Conservation (phyloP, 2,113 vertebrate genomes). For the Oreotragus oreotragus region DNA sequence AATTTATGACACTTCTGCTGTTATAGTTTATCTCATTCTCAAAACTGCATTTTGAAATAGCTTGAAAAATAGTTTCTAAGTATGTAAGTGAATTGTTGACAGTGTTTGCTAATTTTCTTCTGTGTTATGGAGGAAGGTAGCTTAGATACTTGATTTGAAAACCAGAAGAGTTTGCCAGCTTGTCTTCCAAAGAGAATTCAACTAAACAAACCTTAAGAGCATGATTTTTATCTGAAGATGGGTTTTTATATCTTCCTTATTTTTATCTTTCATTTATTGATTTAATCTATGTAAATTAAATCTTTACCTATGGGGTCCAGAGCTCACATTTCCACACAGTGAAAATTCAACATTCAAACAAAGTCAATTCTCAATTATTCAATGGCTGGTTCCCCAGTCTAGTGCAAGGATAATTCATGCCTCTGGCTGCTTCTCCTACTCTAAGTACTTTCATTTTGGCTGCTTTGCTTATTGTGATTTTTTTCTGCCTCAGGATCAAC, state of each 20-base stretch:
- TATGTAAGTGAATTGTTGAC: neutral
- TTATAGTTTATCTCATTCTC: neutral
- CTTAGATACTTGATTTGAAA: neutral
- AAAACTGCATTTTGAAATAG: neutral
- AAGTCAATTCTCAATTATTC: slow-evolving; percentile 50
- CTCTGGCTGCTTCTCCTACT: neutral
- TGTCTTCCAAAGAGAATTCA: neutral
- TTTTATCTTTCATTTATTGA: slow-evolving; percentile 48
- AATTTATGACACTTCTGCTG: neutral
- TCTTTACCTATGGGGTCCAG: neutral
- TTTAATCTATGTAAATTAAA: slow-evolving; percentile 42
- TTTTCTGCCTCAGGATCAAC: neutral
- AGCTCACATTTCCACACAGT: neutral
- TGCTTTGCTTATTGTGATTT: neutral
- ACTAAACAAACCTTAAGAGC: neutral
- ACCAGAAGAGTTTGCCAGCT: neutral
- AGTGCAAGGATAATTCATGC: neutral
- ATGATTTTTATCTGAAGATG: neutral
- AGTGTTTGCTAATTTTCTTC: neutral
- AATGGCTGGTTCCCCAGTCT: neutral
- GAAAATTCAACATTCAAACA: slow-evolving; percentile 31
- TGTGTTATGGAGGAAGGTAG: neutral
- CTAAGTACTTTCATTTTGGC: neutral
- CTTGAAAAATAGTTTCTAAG: neutral
- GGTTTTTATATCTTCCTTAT: neutral